phyloP scores from a whole-genome alignment of 2,888 invertebrate genomes.

The Euclidia mi region DNA sequence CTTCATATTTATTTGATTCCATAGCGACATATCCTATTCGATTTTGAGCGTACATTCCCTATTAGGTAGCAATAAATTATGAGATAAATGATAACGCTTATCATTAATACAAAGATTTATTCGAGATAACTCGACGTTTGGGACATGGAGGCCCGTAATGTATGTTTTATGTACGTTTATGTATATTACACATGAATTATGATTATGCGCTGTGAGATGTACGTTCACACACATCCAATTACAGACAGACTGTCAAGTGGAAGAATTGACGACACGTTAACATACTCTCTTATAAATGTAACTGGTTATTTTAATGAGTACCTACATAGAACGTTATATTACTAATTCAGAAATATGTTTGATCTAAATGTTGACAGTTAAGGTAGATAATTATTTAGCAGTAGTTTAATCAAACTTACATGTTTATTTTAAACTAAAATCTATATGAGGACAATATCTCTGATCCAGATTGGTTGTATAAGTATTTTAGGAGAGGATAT shows the following conservation, averaged over 20 bases:
- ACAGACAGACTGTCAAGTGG: constrained; percentile 44
- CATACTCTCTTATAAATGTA: constrained; percentile 16
- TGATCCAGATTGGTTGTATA: too few relatives aligned
- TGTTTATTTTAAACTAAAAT: too few relatives aligned
- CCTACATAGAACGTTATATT: neutral
- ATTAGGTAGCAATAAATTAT: constrained; percentile 55
- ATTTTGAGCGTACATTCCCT: constrained; percentile 29
- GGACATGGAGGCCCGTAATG: constrained; percentile 46
- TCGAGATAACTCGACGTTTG: constrained; percentile 48
- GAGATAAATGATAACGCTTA: constrained; percentile 60
- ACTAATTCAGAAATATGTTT: constrained; percentile 9
- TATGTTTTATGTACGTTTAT: constrained; percentile 56
- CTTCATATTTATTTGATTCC: constrained; percentile 54
- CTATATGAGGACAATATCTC: too few relatives aligned
- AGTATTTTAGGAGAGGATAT: too few relatives aligned
- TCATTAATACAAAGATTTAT: constrained; percentile 57
- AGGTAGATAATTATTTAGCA: too few relatives aligned
- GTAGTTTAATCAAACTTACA: too few relatives aligned
- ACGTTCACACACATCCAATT: constrained; percentile 48
- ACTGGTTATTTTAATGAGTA: constrained; percentile 1
- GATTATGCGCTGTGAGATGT: constrained; percentile 38
- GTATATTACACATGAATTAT: constrained; percentile 51
- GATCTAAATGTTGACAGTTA: too few relatives aligned
- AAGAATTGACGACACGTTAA: constrained; percentile 45
- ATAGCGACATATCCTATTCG: constrained; percentile 40